Evolutionary conservation across 2,113 vertebrate species (phyloP).

Genomic region (Variabilichromis moorii): DNA sequence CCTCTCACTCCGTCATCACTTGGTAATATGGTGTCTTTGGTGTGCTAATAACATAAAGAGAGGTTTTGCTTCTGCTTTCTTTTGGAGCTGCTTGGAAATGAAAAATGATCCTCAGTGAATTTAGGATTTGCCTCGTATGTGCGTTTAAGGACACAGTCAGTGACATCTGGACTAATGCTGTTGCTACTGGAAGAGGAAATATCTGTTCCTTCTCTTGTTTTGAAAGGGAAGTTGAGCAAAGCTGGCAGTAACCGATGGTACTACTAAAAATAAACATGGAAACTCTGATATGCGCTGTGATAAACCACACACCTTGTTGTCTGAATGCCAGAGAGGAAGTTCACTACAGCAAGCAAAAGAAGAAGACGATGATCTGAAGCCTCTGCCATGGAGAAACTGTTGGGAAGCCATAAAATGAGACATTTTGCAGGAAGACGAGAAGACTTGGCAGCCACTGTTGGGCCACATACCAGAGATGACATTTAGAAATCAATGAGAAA

Average conservation of each 20-base stretch:
- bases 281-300: background rate
- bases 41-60: background rate
- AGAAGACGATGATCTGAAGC: accelerated
- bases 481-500: background rate
- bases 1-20: background rate
- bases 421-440: background rate
- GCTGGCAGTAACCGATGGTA: background rate
- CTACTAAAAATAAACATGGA: background rate
- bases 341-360: background rate
- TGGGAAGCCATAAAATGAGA: background rate
- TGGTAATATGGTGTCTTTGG: background rate
- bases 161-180: background rate
- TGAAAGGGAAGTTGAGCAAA: background rate
- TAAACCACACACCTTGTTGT: background rate
- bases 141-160: background rate
- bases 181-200: background rate
- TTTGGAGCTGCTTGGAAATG: background rate
- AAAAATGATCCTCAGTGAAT: background rate
- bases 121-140: accelerated
- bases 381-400: background rate
- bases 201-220: background rate
- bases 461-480: background rate
- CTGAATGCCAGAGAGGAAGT: background rate
- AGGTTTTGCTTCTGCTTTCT: background rate
- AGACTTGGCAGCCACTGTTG: background rate